phyloP scores from a whole-genome alignment of 2,797 vertebrate genomes.

The Oryzias dopingdopingensis region DNA sequence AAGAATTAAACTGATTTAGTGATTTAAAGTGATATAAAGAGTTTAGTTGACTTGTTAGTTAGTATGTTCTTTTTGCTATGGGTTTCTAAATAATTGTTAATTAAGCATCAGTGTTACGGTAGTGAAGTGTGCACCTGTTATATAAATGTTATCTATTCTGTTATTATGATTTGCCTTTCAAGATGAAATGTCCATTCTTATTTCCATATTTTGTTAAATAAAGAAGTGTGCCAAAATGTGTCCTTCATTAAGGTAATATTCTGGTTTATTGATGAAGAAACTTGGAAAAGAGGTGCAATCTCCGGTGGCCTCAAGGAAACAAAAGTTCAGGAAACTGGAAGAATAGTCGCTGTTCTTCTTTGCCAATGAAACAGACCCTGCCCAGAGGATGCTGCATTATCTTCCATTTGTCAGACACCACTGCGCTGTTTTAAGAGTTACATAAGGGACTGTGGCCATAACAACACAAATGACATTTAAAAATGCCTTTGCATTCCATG shows the following conservation, averaged over 20 bases:
- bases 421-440: neutral
- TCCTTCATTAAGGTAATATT: neutral
- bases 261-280: neutral
- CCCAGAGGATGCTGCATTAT: constrained; percentile 7
- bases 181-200: too few species aligned
- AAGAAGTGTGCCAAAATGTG: neutral
- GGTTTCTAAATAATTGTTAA: too few species aligned
- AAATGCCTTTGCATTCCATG: neutral
- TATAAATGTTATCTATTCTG: too few species aligned
- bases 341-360: neutral
- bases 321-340: neutral
- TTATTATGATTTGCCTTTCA: too few species aligned
- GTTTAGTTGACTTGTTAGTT: too few species aligned
- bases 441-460: neutral
- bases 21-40: too few species aligned
- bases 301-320: neutral
- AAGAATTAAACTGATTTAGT: too few species aligned
- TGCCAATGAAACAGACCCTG: constrained; percentile 1
- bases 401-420: constrained; percentile 5
- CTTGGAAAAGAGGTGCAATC: neutral
- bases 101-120: too few species aligned
- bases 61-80: too few species aligned
- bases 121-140: too few species aligned
- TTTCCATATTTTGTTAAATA: too few species aligned
- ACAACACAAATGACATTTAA: neutral